These are phyloP conservation scores for Eurosta solidaginis DNA, from an alignment of 1,140 invertebrate genomes.

Conservation along the genomic window DNA sequence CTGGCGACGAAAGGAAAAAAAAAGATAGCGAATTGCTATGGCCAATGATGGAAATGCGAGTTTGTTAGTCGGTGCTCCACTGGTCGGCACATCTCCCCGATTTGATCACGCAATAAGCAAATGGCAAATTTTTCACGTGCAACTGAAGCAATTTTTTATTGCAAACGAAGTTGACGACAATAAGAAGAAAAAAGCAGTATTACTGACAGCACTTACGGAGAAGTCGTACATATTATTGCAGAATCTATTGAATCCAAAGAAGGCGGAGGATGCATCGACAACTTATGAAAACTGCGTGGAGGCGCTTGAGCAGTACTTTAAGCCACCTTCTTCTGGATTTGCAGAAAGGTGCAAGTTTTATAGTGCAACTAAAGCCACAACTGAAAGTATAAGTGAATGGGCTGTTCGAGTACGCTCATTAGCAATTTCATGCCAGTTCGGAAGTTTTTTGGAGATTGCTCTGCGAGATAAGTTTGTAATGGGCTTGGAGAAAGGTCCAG, in stretches of 20 bases:
- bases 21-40: too few relatives aligned
- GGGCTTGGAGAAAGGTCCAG: conserved; percentile 40
- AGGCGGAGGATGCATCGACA: neutral
- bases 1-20: too few relatives aligned
- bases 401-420: conserved; percentile 39
- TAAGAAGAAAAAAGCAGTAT: conserved; percentile 28
- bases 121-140: neutral
- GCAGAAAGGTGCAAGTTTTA: conserved; percentile 31
- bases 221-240: neutral
- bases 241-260: conserved; percentile 27
- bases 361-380: neutral
- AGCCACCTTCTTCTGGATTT: neutral
- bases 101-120: neutral
- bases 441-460: conserved; percentile 37
- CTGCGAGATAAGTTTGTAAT: conserved; percentile 41
- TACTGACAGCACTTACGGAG: conserved; percentile 21
- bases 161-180: conserved; percentile 2
- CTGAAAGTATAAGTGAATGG: conserved; percentile 38
- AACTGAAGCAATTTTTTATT: conserved; percentile 31
- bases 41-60: too few relatives aligned
- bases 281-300: neutral
- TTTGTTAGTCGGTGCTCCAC: too few relatives aligned
- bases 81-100: too few relatives aligned
- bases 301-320: too few relatives aligned
- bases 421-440: conserved; percentile 39